Percentiles rank a stretch among this genome's conserved stretches.
These are phyloP conservation scores for Drosophila elegans DNA, from an alignment of 1,140 invertebrate species.

Conservation along the genomic window DNA sequence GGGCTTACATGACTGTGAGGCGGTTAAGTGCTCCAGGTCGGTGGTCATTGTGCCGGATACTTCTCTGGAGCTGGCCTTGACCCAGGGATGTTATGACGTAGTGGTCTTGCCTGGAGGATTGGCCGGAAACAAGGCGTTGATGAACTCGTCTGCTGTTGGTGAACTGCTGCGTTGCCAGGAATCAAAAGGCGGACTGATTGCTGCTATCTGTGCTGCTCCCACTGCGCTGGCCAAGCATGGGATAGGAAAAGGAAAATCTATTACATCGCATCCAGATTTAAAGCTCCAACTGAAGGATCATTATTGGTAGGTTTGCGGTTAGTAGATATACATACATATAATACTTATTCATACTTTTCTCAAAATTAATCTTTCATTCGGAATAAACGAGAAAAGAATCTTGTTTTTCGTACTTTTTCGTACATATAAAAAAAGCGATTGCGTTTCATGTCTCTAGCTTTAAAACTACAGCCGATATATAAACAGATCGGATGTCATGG, in stretches of 20 bases:
- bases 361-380: no score
- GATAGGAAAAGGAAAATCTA: slow-evolving; percentile 91
- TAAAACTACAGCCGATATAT: no score
- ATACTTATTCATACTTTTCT: no score
- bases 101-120: slow-evolving; percentile 95
- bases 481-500: no score
- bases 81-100: slow-evolving; percentile 86
- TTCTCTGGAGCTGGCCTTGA: slow-evolving; percentile 87
- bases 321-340: no score
- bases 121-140: slow-evolving; percentile 92
- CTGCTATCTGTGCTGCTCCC: slow-evolving; percentile 97
- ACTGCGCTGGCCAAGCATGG: slow-evolving; percentile 94
- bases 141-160: slow-evolving; percentile 90
- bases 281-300: slow-evolving; percentile 89
- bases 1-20: slow-evolving; percentile 88
- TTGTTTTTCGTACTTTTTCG: no score
- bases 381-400: no score
- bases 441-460: no score
- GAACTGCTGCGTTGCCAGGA: slow-evolving; percentile 93
- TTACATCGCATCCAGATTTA: slow-evolving; percentile 96
- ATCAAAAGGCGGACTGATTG: slow-evolving; percentile 89
- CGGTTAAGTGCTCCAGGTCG: slow-evolving; percentile 92
- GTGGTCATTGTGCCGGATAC: slow-evolving; percentile 93
- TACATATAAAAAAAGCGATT: no score
- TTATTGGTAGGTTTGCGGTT: slow-evolving; percentile 79